These are phyloP conservation scores for Nothobranchius furzeri DNA, from an alignment of 2,113 vertebrate species.

Conservation along the genomic window DNA sequence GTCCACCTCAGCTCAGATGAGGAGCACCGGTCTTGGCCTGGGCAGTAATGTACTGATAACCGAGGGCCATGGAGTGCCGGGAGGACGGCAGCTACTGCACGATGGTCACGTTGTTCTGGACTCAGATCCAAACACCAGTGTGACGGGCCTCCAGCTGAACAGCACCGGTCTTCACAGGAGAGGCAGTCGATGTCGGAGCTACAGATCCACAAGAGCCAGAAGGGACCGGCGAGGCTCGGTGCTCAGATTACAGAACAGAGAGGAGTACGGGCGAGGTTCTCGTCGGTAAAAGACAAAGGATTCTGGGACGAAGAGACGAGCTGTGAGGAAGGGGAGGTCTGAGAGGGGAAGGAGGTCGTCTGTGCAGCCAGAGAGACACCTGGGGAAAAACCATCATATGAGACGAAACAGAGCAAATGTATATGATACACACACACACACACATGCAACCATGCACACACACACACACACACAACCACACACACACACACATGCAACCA, in stretches of 20 bases:
- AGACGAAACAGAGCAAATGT: not conserved
- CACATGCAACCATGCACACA: too few relatives aligned
- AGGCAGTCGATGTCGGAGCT: conserved; percentile 19
- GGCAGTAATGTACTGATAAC: conserved; percentile 18
- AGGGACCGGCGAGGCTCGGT: conserved; percentile 20
- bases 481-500: too few relatives aligned
- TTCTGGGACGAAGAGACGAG: conserved; percentile 3
- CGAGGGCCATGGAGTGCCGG: conserved; percentile 47
- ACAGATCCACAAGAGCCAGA: not conserved
- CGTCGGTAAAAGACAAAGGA: conserved; percentile 1
- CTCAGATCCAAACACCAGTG: conserved; percentile 36
- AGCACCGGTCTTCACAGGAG: conserved; percentile 31
- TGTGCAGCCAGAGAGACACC: conserved; percentile 42
- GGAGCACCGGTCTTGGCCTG: conserved; percentile 27
- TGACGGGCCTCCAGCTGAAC: conserved; percentile 32
- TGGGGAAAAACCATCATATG: conserved; percentile 15
- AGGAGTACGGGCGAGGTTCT: conserved; percentile 39
- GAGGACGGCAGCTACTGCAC: conserved; percentile 46
- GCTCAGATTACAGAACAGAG: conserved; percentile 35
- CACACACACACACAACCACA: too few relatives aligned
- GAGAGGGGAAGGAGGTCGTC: conserved; percentile 22
- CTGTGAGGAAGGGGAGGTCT: conserved; percentile 5
- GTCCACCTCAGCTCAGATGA: conserved; percentile 18
- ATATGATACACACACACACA: too few relatives aligned
- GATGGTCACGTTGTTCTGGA: conserved; percentile 14